Base-by-base conservation (phyloP, 2,797 vertebrate species). In the Catostomus latipinnis region DNA sequence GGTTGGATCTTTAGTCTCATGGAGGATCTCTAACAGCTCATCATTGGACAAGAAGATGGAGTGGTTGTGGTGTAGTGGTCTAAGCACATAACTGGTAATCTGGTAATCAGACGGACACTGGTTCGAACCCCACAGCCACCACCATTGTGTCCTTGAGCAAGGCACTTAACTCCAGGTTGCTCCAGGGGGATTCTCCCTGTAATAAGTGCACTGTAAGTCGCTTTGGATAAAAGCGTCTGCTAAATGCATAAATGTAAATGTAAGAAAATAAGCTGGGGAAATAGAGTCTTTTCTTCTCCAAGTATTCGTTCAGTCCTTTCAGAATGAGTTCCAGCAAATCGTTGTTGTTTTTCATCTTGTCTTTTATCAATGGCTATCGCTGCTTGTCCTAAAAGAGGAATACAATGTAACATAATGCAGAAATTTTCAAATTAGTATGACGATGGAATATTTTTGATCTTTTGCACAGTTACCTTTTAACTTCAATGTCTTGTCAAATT, bases 211-310 rank as follows among this genome's bases (percentile, higher is more conserved):
- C n/a, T n/a, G n/a, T n/a, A n/a, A n/a, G n/a, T n/a, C n/a, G n/a
- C n/a, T n/a, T n/a, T n/a, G n/a, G n/a, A n/a, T n/a, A n/a, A n/a
- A n/a, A n/a, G n/a, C n/a, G n/a, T n/a, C n/a, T n/a, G n/a, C n/a
- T n/a, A n/a, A n/a, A n/a, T n/a, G n/a, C n/a, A n/a, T n/a, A n/a
- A n/a, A n/a, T n/a, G n/a, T n/a, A n/a, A n/a, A n/a, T n/a, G n/a
- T n/a, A n/a, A n/a, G n/a, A 97, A 89, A 98, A 98, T 89, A 98
- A 98, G 57, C 96, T 92, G 14, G 97, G 96, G 58, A 98, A 98
- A 84, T 90, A 96, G 9, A 98, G 94, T 10, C 95, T 93, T 78
- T 97, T 97, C 90, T 96, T 97, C 87, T 97, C 97, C 88, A 98
- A 89, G 87, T 98, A 97, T 77, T 94, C 94, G 84, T 97, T 97